Conservation (phyloP, 2,888 invertebrate species). For the Minunthozetes semirufus region DNA sequence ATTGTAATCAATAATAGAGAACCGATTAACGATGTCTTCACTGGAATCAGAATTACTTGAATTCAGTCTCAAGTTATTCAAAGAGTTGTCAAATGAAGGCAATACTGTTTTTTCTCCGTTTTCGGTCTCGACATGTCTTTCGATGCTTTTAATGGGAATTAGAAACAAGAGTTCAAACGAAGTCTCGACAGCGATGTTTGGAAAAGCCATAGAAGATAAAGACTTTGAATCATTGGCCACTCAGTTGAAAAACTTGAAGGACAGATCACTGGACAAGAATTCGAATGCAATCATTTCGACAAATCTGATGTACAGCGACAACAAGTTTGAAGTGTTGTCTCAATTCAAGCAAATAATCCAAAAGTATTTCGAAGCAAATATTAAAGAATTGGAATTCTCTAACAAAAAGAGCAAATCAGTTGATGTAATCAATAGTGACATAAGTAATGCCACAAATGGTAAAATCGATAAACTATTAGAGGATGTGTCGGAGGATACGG, state of each 20-base stretch:
- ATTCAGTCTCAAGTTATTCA: neutral
- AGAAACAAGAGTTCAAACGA: neutral
- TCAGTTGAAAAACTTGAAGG: neutral
- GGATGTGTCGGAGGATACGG: conserved; percentile 41
- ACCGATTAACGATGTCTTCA: too few relatives aligned
- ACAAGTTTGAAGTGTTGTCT: neutral
- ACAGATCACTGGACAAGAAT: neutral
- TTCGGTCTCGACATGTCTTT: neutral
- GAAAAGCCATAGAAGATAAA: neutral
- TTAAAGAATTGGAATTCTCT: conserved; percentile 28
- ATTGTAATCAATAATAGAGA: too few relatives aligned
- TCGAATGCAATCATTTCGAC: neutral
- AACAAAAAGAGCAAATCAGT: neutral
- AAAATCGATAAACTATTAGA: conserved; percentile 38
- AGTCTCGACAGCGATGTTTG: neutral
- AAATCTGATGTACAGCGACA: conserved; percentile 13
- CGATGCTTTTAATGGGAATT: conserved; percentile 3
- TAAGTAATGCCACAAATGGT: conserved; percentile 39
- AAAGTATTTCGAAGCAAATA: conserved; percentile 12
- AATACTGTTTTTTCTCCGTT: conserved; percentile 18
- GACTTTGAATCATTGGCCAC: neutral
- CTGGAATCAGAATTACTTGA: neutral
- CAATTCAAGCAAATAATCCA: neutral
- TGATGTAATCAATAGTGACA: conserved; percentile 36
- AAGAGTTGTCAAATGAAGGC: neutral